Conservation (phyloP, 2,888 invertebrate genomes). For the Idaea aversata region DNA sequence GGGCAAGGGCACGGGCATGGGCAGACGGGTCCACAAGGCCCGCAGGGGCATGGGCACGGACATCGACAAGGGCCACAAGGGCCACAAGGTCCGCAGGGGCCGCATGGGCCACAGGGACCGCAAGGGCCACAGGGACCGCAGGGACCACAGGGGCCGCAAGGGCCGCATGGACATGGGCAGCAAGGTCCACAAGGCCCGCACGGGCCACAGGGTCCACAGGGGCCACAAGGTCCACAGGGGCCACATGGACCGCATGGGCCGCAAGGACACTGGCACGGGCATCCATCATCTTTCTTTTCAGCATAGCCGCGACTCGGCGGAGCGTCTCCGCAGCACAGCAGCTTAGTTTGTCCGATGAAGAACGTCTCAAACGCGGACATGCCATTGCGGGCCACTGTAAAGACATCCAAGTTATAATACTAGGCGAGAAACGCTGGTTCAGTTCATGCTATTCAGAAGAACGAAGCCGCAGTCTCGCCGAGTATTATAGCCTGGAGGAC, state of each 20-base stretch:
- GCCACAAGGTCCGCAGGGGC: slow-evolving; percentile 36
- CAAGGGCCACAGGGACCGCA: slow-evolving; percentile 48
- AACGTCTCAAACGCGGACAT: slow-evolving; percentile 28
- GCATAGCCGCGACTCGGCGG: slow-evolving; percentile 40
- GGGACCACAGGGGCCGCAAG: slow-evolving; percentile 46
- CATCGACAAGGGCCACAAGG: slow-evolving; percentile 39
- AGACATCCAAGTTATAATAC: slow-evolving; percentile 72
- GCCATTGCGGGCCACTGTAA: slow-evolving; percentile 52
- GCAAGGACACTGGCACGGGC: slow-evolving; percentile 37
- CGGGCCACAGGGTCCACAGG: slow-evolving; percentile 36
- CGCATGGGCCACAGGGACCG: slow-evolving; percentile 37
- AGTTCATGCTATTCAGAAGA: slow-evolving; percentile 66
- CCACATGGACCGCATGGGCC: slow-evolving; percentile 36
- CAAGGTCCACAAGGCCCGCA: slow-evolving; percentile 35
- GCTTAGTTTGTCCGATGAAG: slow-evolving; percentile 32
- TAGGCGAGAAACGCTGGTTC: slow-evolving; percentile 50
- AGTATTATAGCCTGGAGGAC: slow-evolving; percentile 70
- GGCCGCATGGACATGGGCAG: slow-evolving; percentile 31
- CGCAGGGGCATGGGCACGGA: slow-evolving; percentile 37
- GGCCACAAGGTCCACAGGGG: slow-evolving; percentile 40
- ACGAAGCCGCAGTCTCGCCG: slow-evolving; percentile 52
- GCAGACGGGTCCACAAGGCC: slow-evolving; percentile 21
- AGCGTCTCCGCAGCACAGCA: slow-evolving; percentile 50
- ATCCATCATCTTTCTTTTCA: slow-evolving; percentile 45
- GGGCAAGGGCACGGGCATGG: slow-evolving; percentile 28